Evolutionary conservation across 2,797 vertebrate species (phyloP), one percentile per base, ranked within the genome.

Genomic region (Hybognathus amarus): DNA sequence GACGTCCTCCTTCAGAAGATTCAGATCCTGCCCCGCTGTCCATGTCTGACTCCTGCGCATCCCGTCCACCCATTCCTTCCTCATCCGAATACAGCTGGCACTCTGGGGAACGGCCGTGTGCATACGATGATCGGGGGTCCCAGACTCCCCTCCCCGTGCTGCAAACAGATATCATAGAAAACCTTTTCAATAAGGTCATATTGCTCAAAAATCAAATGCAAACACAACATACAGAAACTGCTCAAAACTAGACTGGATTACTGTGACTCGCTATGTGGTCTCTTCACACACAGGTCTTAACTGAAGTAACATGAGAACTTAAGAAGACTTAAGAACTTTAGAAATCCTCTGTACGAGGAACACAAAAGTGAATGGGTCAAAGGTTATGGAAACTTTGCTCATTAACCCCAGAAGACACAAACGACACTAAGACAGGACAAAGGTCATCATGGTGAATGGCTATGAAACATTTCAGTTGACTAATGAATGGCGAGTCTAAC

Each of bases 1-100:
- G 79, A 3, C 93, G 90, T 27, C 90, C 91, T 13, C 94, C 90
- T 0, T 97, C 96, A 0, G 94, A 96, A 20, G 94, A 94, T 87
- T 97, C 97, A 0, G 96, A 96, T 33, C 95, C 96, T 66, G 93
- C 96, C 33, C 94, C 94, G 1, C 96, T 96, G 90, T 96, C 97
- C 96, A 96, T 94, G 92, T 98, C 97, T 0, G 94, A 96, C 83
- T 98, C 97, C 8, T 85, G 4, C 89, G 91, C 3, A 47, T 83
- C 80, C 20, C 80, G 83, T 94, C 90, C 0, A 90, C 95, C 93
- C 96, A 95, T 15, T 59, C 86, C 89, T 93, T 88, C 96, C 78
- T 97, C 96, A 88, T 94, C 92, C 0, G 88, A 86, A 80, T 97
- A 97, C 86, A 96, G 94, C 89, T 94, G 93, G 0, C 91, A 90